Evolutionary conservation across 2,113 vertebrate species (phyloP).

Genomic region (Neotoma lepida): DNA sequence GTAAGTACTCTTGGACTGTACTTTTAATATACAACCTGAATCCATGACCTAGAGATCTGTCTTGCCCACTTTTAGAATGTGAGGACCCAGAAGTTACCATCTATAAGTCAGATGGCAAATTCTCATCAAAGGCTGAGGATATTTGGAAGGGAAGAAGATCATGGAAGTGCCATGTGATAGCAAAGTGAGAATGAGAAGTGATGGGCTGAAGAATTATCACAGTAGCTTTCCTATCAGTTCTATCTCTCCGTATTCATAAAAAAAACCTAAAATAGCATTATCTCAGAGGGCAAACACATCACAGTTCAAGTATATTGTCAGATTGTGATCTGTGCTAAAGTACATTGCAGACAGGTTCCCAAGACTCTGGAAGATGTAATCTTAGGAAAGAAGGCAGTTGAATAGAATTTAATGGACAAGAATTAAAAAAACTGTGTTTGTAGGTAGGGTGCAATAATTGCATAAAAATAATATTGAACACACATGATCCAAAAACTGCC

Average conservation of each 20-base stretch:
- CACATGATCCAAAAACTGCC: neutral
- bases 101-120: neutral
- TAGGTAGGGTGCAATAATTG: neutral
- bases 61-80: neutral
- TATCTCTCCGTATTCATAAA: neutral
- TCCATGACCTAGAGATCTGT: neutral
- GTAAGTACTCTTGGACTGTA: neutral
- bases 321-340: neutral
- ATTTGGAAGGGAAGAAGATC: neutral
- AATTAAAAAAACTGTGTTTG: neutral
- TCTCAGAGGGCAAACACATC: neutral
- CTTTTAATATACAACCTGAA: neutral
- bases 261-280: neutral
- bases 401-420: conserved; percentile 33
- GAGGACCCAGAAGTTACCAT: neutral
- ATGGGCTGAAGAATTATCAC: neutral
- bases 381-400: conserved; percentile 38
- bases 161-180: neutral
- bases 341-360: neutral
- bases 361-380: conserved; percentile 49
- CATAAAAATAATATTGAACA: conserved; percentile 5
- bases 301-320: neutral
- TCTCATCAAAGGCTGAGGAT: neutral
- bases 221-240: neutral
- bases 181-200: neutral